A percentile compares a stretch with the other conserved stretches of the same genome.
These are phyloP conservation scores for Chitala chitala DNA, from an alignment of 2,113 vertebrate species.

Conservation along the genomic window DNA sequence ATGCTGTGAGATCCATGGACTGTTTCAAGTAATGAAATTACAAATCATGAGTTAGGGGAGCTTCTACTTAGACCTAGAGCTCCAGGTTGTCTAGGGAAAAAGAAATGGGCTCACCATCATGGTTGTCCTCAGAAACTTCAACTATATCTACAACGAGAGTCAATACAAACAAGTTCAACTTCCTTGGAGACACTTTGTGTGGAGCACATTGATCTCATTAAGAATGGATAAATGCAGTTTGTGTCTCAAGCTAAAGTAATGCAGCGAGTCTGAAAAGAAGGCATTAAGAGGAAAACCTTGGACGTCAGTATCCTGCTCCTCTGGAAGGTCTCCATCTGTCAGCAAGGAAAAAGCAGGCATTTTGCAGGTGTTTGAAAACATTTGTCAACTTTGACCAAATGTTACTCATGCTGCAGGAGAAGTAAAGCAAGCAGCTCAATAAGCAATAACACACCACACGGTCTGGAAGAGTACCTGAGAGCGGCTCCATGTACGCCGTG, in stretches of 20 bases:
- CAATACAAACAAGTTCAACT: not conserved
- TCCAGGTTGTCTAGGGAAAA: not conserved
- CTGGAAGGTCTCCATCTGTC: constrained; percentile 1
- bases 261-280: not conserved
- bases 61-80: not conserved
- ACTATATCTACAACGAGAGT: not conserved
- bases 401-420: no score
- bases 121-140: not conserved
- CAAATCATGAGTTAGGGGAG: constrained; percentile 18
- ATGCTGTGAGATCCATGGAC: constrained; percentile 37
- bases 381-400: no score
- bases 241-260: no score
- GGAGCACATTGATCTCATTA: not conserved
- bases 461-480: not conserved
- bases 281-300: constrained; percentile 21
- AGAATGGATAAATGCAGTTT: not conserved
- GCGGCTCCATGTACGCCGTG: not conserved
- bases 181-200: not conserved
- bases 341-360: not conserved
- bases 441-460: no score
- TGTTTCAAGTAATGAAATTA: constrained; percentile 37
- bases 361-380: no score
- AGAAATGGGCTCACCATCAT: constrained; percentile 1
- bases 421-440: no score
- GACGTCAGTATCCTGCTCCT: not conserved